Evolutionary conservation across 2,888 invertebrate genomes (phyloP).

Genomic region (Eupithecia abbreviata): DNA sequence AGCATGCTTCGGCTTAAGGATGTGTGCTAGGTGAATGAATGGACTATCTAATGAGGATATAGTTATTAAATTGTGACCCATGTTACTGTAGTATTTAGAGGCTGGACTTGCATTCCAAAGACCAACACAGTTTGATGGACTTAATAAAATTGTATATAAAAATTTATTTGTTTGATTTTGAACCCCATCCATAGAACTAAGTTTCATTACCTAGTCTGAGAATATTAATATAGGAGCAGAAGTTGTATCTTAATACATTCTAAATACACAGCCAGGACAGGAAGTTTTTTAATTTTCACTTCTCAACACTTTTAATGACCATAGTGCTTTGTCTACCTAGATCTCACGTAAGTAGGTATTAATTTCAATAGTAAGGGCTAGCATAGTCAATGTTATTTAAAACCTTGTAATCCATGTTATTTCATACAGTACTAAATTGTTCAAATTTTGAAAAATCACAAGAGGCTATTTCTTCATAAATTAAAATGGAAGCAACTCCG

Average conservation of each 20-base stretch:
- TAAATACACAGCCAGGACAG: not conserved
- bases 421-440: too few relatives aligned
- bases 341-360: too few relatives aligned
- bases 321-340: too few relatives aligned
- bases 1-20: constrained; percentile 59
- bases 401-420: too few relatives aligned
- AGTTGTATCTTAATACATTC: not conserved
- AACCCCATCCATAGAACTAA: not conserved
- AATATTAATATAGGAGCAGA: too few relatives aligned
- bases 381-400: too few relatives aligned
- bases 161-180: constrained; percentile 42
- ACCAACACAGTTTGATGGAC: constrained; percentile 80
- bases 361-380: too few relatives aligned
- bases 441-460: too few relatives aligned
- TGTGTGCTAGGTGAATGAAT: constrained; percentile 29
- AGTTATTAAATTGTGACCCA: constrained; percentile 17
- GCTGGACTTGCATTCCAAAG: constrained; percentile 80
- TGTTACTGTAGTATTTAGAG: constrained; percentile 54
- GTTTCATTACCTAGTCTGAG: not conserved
- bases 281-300: too few relatives aligned
- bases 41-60: constrained; percentile 11
- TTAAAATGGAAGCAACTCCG: too few relatives aligned
- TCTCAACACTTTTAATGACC: too few relatives aligned
- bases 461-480: not conserved
- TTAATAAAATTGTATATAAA: constrained; percentile 70